phyloP scores from a whole-genome alignment of 2,797 vertebrate genomes.

The Lepilemur septentrionalis region DNA sequence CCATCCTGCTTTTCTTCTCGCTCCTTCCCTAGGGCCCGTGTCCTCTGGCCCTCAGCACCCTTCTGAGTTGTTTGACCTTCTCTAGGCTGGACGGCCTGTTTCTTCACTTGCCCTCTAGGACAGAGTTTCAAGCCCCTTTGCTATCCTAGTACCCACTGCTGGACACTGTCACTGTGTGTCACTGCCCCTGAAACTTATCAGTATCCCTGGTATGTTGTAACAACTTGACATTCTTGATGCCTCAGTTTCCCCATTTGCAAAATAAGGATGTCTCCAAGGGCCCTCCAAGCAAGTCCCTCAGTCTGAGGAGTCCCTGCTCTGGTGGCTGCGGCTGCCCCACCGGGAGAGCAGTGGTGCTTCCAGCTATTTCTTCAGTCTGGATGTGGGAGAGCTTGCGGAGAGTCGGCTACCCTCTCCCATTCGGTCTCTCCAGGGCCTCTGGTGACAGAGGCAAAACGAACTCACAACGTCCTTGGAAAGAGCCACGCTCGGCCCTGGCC shows the following conservation, averaged over 20 bases:
- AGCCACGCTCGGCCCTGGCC: not conserved
- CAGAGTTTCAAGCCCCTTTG: not conserved
- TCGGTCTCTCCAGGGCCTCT: not conserved
- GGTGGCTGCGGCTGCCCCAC: not conserved
- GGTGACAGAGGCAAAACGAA: not conserved
- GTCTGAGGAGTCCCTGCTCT: not conserved
- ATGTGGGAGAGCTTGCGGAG: accelerated
- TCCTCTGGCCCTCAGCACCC: not conserved
- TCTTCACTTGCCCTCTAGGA: not conserved
- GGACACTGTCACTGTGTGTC: not conserved
- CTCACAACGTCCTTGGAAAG: not conserved
- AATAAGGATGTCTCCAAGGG: not conserved
- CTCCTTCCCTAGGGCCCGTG: not conserved
- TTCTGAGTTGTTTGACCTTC: not conserved
- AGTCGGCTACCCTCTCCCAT: not conserved
- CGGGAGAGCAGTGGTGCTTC: not conserved
- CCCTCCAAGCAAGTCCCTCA: not conserved
- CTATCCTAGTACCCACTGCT: not conserved
- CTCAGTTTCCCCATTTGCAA: not conserved
- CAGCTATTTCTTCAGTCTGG: not conserved
- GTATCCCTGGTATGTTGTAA: not conserved
- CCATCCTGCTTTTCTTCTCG: not conserved
- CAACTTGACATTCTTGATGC: not conserved
- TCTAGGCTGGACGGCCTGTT: not conserved
- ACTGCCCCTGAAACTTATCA: not conserved